Evolutionary conservation across 2,888 invertebrate species (phyloP), one percentile per base, ranked within the genome.

Genomic region (Therioaphis trifolii): DNA sequence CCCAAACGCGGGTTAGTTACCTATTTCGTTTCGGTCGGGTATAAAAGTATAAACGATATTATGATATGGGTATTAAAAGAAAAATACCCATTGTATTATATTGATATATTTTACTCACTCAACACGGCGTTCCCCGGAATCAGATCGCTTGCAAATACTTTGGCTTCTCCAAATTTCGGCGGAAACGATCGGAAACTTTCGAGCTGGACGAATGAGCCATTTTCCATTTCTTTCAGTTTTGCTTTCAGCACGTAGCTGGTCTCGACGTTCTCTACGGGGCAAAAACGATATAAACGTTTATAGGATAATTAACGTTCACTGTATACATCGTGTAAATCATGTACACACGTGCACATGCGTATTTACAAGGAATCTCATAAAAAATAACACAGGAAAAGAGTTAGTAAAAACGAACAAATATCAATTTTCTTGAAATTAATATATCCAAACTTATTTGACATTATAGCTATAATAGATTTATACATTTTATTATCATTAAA

Each of bases 141-240:
- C 52, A 82, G 40, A 49, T 82, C 82, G n/a, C 43, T 74, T 1
- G 82, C 82, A 4, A 63, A 72, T 4, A 82, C 49, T 52, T 82
- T 82, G 3, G n/a, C 52, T 18, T 82, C 82, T 4, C 82, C 74
- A 35, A 82, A 82, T 63, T 82, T 82, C 21, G 82, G 82, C 15
- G 82, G 74, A 66, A 63, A 12, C 35, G 82, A 61, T 4, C 12
- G 61, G 35, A 72, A 72, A 63, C 49, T 72, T 24, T 82, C 74
- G 14, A 82, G 46, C 21, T 82, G 82, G 14, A 82, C 35, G 9
- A 52, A 82, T 29, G 63, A n/a, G 7, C 49, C 52, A 35, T 82
- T 74, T 52, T n/a, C 27, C 14, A 74, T 35, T 74, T 74, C 49
- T 40, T 74, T 82, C 12, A 72, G 18, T 27, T 58, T 74, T 0